Evolutionary conservation across 2,888 invertebrate species (phyloP).

Genomic region (Odiellus spinosus): DNA sequence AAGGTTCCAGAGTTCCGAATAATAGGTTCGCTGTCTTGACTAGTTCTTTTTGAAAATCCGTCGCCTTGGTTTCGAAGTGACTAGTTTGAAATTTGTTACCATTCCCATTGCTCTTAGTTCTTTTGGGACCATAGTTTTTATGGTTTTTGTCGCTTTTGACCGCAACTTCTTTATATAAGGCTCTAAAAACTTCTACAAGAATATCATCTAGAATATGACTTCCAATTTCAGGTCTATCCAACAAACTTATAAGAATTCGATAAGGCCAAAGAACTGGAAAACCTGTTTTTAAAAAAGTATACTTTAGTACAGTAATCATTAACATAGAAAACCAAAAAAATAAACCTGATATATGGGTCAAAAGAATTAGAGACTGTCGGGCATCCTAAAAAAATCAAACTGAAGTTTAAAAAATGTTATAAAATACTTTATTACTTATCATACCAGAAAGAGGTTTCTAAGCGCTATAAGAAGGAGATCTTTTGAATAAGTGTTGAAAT

Average conservation of each 20-base stretch:
- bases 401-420: too few species aligned
- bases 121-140: too few species aligned
- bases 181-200: conserved; percentile 52
- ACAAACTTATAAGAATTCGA: conserved; percentile 58
- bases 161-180: neutral
- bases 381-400: too few species aligned
- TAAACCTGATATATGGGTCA: neutral
- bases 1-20: conserved; percentile 65
- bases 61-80: too few species aligned
- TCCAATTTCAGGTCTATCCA: conserved; percentile 76
- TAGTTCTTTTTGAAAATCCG: conserved; percentile 38
- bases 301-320: neutral
- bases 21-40: conserved; percentile 67
- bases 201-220: conserved; percentile 57
- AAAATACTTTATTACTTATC: conserved; percentile 22
- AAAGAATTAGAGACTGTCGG: neutral
- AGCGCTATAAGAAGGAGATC: conserved; percentile 38
- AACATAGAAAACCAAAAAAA: neutral
- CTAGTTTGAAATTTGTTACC: too few species aligned
- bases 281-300: too few species aligned
- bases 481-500: conserved; percentile 50
- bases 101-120: too few species aligned
- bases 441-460: conserved; percentile 25
- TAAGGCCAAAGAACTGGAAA: conserved; percentile 37
- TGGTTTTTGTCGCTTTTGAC: too few species aligned